These are phyloP conservation scores for Chaunax sp. DNA, from an alignment of 2,797 vertebrate genomes.

Conservation along the genomic window DNA sequence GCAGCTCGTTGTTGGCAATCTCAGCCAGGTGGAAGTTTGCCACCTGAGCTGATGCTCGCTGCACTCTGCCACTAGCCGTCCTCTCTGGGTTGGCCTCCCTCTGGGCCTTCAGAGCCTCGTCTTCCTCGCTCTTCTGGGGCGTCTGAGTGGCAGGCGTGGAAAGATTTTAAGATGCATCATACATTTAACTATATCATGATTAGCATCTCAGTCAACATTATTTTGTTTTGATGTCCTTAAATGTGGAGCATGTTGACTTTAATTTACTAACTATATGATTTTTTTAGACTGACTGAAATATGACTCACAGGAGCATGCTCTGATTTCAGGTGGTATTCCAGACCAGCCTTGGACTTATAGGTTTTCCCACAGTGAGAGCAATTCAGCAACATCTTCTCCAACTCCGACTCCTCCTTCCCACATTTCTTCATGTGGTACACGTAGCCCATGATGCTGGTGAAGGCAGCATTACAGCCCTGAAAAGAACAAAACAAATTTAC, in stretches of 20 bases:
- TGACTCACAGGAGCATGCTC: slow-evolving; percentile 92
- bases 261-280: neutral
- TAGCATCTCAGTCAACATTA: neutral
- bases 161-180: no score
- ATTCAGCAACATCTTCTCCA: slow-evolving; percentile 91
- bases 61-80: slow-evolving; percentile 86
- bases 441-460: slow-evolving; percentile 96
- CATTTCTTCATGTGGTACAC: slow-evolving; percentile 94
- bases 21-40: slow-evolving; percentile 94
- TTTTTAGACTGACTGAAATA: no score
- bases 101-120: slow-evolving; percentile 66
- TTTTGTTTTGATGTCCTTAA: neutral
- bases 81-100: slow-evolving; percentile 77
- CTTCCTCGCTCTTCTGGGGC: slow-evolving; percentile 66
- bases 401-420: slow-evolving; percentile 91
- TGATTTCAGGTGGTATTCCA: slow-evolving; percentile 93
- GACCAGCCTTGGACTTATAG: slow-evolving; percentile 92
- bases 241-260: no score
- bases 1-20: slow-evolving; percentile 91
- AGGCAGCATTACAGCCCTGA: slow-evolving; percentile 91
- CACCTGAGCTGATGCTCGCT: slow-evolving; percentile 92
- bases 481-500: neutral
- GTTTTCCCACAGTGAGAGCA: slow-evolving; percentile 93
- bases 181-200: no score
- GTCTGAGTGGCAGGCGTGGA: slow-evolving; percentile 65